Evolutionary conservation across 2,888 invertebrate genomes (phyloP), one percentile per base, ranked within the genome.

Genomic region (Cabera pusaria): DNA sequence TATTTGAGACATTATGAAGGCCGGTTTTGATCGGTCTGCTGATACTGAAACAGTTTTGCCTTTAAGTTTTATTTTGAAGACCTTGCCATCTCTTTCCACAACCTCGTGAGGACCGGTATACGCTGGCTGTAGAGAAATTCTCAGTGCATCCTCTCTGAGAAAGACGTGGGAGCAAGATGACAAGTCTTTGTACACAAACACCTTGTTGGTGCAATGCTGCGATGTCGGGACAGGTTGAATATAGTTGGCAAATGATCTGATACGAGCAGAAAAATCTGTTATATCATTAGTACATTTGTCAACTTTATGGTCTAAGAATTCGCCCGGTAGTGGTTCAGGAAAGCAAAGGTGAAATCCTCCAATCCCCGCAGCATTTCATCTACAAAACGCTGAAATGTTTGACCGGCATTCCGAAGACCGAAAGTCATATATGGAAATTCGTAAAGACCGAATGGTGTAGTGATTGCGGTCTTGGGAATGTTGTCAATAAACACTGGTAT

Each of bases 341-440:
- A 74, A 0, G 75, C 72, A 11, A 47, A 74, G 0, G 45, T 42
- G n/a, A 78, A 25, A 7, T n/a, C n/a, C n/a, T n/a, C n/a, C n/a
- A n/a, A n/a, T n/a, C n/a, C n/a, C n/a, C n/a, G n/a, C n/a, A n/a
- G n/a, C n/a, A n/a, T n/a, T n/a, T n/a, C n/a, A n/a, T n/a, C n/a
- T n/a, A n/a, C n/a, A n/a, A n/a, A n/a, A n/a, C n/a, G n/a, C n/a
- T n/a, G n/a, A n/a, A n/a, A n/a, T n/a, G n/a, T n/a, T n/a, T n/a
- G n/a, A n/a, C n/a, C n/a, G n/a, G n/a, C n/a, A n/a, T n/a, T n/a
- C n/a, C n/a, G n/a, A n/a, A n/a, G n/a, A n/a, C n/a, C n/a, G n/a
- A n/a, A n/a, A n/a, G n/a, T n/a, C n/a, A n/a, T n/a, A n/a, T n/a
- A n/a, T n/a, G n/a, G n/a, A n/a, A n/a, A n/a, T n/a, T n/a, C n/a